Base-by-base conservation (phyloP, 2,888 invertebrate genomes). In the Melanchra persicariae region DNA sequence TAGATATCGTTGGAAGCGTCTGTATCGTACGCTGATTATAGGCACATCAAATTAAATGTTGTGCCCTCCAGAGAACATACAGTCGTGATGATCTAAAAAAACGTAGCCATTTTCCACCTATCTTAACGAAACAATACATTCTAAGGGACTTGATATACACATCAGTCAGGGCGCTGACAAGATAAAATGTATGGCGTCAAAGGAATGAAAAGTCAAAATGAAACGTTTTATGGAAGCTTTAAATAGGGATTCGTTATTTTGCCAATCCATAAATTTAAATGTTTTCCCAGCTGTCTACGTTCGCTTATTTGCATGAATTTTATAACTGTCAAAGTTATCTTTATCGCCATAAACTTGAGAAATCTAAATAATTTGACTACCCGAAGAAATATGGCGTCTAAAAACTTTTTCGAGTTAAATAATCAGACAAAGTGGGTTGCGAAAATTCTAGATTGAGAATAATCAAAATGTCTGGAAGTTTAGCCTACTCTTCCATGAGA, bases 391-490 rank as follows among this genome's bases (percentile, higher is more conserved):
- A 24, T 37, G 12, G 22, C 63, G 49, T 64, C 45, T 54, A 34
- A 24, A 59, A 76, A 34, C 57, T 76, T 57, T n/a, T 3, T 8
- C 0, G 2, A 43, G 43, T 43, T 60, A 15, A 60, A 59, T 62
- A 62, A 75, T 77, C 71, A 63, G 1, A 17, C 37, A 45, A 59
- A 60, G 37, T 70, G 54, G 54, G 30, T 51, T 49, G 34, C 10
- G 52, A 52, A 52, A 47, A 66, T 66, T 75, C 68, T 67, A 34
- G 58, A 17, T 19, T 30, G 3, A 47, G 6, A 74, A 43, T 37
- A 72, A 71, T 64, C 22, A 55, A 17, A 54, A 43, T 26, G 43
- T 49, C 26, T 55, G 12, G 15, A 60, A 73, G 12, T 43, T n/a
- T 15, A 19, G 24, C 47, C 7, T 9, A 8, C 37, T 37, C 24